phyloP scores from a whole-genome alignment of 1,140 invertebrate species.

The Caenorhabditis remanei region DNA sequence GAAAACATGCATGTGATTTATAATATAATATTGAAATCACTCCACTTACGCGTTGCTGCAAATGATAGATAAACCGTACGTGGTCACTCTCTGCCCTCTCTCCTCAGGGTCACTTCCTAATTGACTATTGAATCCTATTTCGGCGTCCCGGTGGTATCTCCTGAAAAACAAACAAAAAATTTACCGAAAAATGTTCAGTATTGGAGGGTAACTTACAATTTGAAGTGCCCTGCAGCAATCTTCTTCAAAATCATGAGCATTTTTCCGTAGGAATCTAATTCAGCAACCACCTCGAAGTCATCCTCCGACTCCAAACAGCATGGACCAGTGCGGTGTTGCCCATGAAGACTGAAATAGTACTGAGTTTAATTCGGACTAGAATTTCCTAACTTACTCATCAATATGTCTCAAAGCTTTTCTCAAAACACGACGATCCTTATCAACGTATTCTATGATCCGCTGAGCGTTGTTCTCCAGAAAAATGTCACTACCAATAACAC shows the following conservation, averaged over 20 bases:
- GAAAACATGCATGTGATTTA: neutral
- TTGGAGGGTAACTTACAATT: neutral
- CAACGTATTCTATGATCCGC: neutral
- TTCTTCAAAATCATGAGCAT: conserved; percentile 14
- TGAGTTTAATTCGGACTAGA: neutral
- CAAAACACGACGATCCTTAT: neutral
- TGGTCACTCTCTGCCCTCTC: neutral
- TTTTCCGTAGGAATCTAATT: conserved; percentile 17
- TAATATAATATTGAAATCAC: no score
- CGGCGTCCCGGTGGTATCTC: neutral
- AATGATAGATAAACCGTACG: neutral
- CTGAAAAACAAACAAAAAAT: neutral
- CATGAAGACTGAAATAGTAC: conserved; percentile 11
- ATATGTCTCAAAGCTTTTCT: neutral
- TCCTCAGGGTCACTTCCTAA: neutral
- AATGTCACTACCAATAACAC: neutral
- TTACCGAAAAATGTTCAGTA: no score
- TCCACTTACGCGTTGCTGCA: neutral
- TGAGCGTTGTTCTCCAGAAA: neutral
- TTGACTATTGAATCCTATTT: neutral
- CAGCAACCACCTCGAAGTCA: neutral
- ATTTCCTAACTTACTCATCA: neutral
- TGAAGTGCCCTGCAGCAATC: neutral
- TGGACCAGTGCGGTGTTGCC: neutral
- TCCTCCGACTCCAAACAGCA: neutral